Conservation (phyloP, 2,113 vertebrate genomes). For the Dissostichus mawsoni region DNA sequence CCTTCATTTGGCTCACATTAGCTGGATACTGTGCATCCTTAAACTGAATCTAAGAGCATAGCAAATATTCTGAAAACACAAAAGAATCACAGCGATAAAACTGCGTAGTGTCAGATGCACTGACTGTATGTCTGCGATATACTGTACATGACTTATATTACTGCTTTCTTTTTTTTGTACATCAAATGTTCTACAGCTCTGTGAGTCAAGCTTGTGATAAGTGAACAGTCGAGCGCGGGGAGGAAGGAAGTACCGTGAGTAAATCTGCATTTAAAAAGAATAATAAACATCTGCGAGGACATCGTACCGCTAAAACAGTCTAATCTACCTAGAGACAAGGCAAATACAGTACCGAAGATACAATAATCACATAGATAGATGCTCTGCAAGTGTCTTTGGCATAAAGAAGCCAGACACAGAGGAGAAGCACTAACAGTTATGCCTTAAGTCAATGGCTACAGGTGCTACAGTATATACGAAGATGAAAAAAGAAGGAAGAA, state of each 20-base stretch:
- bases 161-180: conserved; percentile 60
- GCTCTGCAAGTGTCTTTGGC: conserved; percentile 63
- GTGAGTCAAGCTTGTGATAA: conserved; percentile 68
- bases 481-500: conserved; percentile 44
- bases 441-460: conserved; percentile 71
- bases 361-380: conserved; percentile 64
- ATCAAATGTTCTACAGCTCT: conserved; percentile 70
- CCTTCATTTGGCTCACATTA: conserved; percentile 83
- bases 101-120: conserved; percentile 47
- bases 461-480: conserved; percentile 72
- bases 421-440: conserved; percentile 73
- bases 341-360: conserved; percentile 75
- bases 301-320: conserved; percentile 62
- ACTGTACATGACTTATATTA: conserved; percentile 69
- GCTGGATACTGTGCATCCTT: conserved; percentile 66
- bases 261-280: conserved; percentile 39
- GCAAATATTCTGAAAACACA: conserved; percentile 46
- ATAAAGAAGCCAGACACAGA: conserved; percentile 55
- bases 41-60: conserved; percentile 65
- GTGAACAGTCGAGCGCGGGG: conserved; percentile 60
- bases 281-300: conserved; percentile 51
- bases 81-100: conserved; percentile 42
- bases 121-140: conserved; percentile 65
- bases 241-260: conserved; percentile 60
- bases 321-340: conserved; percentile 67